Conservation (phyloP, 2,113 vertebrate genomes). For the Chunga burmeisteri region DNA sequence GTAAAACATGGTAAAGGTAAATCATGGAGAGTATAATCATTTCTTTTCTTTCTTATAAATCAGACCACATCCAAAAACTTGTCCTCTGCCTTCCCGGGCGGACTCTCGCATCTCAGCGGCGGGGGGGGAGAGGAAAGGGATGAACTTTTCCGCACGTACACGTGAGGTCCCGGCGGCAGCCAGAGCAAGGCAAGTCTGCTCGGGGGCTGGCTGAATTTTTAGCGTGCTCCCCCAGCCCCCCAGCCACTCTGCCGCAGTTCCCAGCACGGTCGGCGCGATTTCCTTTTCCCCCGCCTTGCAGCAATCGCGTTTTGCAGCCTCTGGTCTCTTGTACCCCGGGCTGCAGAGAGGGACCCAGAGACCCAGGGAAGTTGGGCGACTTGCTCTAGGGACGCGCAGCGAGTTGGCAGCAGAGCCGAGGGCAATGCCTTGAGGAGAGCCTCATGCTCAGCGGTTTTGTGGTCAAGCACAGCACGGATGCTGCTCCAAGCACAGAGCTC, state of each 20-base stretch:
- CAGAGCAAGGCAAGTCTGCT: no score
- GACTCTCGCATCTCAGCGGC: neutral
- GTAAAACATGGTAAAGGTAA: conserved; percentile 44
- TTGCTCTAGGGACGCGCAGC: rapidly evolving
- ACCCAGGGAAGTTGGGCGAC: neutral
- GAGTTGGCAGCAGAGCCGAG: neutral
- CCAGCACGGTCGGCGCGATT: rapidly evolving
- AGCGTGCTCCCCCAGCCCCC: neutral
- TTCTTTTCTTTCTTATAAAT: conserved; percentile 14
- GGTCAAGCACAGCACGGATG: neutral
- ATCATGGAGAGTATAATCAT: conserved; percentile 12
- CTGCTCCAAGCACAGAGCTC: neutral
- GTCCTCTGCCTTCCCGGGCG: neutral
- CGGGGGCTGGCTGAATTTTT: neutral
- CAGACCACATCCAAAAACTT: neutral
- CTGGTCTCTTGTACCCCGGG: rapidly evolving
- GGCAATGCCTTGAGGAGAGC: neutral
- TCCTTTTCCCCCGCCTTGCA: neutral
- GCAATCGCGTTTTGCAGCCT: neutral
- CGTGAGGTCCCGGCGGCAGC: no score
- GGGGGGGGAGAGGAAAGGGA: neutral
- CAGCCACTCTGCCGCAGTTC: neutral
- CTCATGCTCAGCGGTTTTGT: neutral
- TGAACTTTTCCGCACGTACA: no score
- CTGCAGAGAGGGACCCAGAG: neutral